Evolutionary conservation across 2,113 vertebrate genomes (phyloP), one percentile per base, ranked within the genome.

Genomic region (Amphiprion ocellaris): DNA sequence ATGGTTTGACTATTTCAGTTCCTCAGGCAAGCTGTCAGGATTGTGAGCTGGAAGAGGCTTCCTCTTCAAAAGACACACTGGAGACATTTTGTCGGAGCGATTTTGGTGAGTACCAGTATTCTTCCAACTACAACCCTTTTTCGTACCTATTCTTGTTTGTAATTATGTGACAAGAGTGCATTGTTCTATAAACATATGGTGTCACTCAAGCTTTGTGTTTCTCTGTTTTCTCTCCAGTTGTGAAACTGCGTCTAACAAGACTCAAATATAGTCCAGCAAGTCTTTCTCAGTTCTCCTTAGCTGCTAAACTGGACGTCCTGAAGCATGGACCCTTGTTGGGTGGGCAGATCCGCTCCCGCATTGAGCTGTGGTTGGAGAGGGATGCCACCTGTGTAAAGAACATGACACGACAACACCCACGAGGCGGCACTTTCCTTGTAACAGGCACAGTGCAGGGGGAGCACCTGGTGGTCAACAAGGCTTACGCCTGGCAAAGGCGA

Each of bases 11-110:
- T 69, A 0, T 90, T 93, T 81, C 84, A 93, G 94, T 95, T 54
- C 96, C 95, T 16, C 76, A 85, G 74, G 95, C 96, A 71, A 96
- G 96, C 92, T 97, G 96, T 81, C 94, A 83, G 53, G 96, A 97
- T 70, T 97, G 96, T 0, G 94, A 97, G 79, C 92, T 97, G 47
- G 95, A 97, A 74, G 94, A 96, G 23, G 85, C 88, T 21, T 89
- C 91, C 41, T 95, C 94, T 4, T 59, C 90, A 72, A 96, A 93
- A 77, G 95, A 96, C 21, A 91, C 94, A 64, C 92, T 96, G 53
- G 95, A 96, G 58, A 94, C 84, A 0, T 93, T 97, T 89, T 96
- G 96, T 7, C 86, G 88, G 84, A 96, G 92, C 39, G 95, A 97
- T 83, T 96, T 95, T 89, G 94, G 96, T 97, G 72, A 96, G 95